phyloP scores from a whole-genome alignment of 2,113 vertebrate genomes.

The Columbina picui region DNA sequence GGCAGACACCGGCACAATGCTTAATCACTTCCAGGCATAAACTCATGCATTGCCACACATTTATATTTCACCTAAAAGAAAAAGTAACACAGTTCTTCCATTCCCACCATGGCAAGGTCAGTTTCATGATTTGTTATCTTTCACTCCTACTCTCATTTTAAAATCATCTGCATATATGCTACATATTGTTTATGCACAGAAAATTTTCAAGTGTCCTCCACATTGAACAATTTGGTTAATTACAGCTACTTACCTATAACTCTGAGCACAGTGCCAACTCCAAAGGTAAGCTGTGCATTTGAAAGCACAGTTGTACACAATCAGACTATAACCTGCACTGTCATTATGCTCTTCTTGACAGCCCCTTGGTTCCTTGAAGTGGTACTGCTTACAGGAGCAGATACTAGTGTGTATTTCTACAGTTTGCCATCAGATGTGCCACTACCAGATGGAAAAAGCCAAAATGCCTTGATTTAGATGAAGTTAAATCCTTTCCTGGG shows the following conservation, averaged over 20 bases:
- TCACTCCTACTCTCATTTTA: background rate
- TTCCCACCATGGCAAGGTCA: background rate
- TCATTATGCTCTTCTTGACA: background rate
- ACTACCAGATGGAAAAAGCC: background rate
- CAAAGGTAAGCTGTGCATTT: background rate
- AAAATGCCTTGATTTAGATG: background rate
- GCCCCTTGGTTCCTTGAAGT: background rate
- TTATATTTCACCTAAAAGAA: background rate
- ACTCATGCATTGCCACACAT: background rate
- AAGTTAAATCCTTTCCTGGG: background rate
- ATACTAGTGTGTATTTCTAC: background rate
- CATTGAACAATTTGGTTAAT: background rate
- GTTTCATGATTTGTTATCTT: background rate
- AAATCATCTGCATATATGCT: background rate
- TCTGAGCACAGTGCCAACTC: background rate
- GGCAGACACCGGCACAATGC: background rate
- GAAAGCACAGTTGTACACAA: background rate
- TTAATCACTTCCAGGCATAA: background rate
- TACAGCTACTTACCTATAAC: conserved; percentile 28
- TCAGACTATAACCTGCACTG: background rate
- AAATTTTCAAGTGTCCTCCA: background rate
- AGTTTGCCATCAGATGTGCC: background rate
- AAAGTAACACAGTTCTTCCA: background rate
- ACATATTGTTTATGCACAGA: background rate
- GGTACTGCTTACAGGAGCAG: background rate